Base-by-base conservation (phyloP, 2,797 vertebrate species). In the Lutra lutra region DNA sequence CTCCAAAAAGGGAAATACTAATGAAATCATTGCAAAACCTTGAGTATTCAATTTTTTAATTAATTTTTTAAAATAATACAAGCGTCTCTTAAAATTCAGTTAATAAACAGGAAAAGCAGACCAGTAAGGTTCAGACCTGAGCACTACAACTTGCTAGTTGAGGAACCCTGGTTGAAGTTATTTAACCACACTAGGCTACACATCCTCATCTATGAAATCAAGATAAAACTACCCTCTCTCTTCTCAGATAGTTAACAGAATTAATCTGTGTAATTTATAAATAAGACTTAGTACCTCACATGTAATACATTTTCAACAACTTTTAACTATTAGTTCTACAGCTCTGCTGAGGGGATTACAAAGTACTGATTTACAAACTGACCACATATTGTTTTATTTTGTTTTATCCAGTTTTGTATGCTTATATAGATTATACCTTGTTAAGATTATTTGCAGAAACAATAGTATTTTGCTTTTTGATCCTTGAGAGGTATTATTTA, bases 371-470 rank as follows among this genome's bases (percentile, higher is more conserved):
- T 96, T 82, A 40, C 15, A 87, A 14, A 83, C 4, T 70, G 11
- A 85, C 2, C 56, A 56, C 43, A 20, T 56, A 18, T 60, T 58
- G 2, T 54, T 48, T 73, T 72, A 1, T 46, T 40, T 27, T 60
- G 4, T 38, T 48, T 84, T 56, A 21, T 72, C 1, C 70, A 27
- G 2, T 75, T 97, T 87, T 80, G 0, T 40, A 84, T 51, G 58
- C 5, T 80, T 29, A 2, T 70, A 84, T 73, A 60, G 17, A n/a
- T 92, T 94, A 89, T 79, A 80, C 0, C 0, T 29, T 89, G 10
- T 83, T 83, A 68, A 80, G 70, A 86, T 60, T 73, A 93, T 96
- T 70, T 91, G 35, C 35, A 95, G 90, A 94, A 40, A 70, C 46
- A 94, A 8, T 43, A 86, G 18, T 54, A 58, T 73, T 64, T 75